Evolutionary conservation across 2,797 vertebrate species (phyloP).

Genomic region (Gorsachius magnificus): DNA sequence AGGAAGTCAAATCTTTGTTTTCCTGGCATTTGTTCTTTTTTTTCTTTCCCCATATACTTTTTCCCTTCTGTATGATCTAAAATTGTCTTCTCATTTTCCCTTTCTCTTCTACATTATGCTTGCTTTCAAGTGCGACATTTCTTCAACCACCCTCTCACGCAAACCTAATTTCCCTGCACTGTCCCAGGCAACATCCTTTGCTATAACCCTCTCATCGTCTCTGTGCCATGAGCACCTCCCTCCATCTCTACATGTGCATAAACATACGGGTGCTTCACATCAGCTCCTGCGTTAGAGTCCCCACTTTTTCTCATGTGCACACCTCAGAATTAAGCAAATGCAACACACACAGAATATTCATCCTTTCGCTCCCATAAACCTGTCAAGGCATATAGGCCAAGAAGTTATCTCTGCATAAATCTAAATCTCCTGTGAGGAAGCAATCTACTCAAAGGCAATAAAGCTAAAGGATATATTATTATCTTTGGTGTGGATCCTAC

Average conservation of each 20-base stretch:
- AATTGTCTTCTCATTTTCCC: not conserved
- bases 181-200: not conserved
- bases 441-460: constrained; percentile 63
- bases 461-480: constrained; percentile 65
- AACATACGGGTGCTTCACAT: not conserved
- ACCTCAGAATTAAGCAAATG: constrained; percentile 58
- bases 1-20: constrained; percentile 31
- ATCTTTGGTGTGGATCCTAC: constrained; percentile 67
- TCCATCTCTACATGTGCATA: not conserved
- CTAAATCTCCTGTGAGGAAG: constrained; percentile 62
- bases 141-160: not conserved
- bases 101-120: not conserved
- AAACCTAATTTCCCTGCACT: not conserved
- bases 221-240: not conserved
- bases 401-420: constrained; percentile 60
- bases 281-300: not conserved
- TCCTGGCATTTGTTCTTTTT: constrained; percentile 9
- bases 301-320: constrained; percentile 32
- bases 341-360: constrained; percentile 37
- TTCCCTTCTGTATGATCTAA: not conserved
- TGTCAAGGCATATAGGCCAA: constrained; percentile 61
- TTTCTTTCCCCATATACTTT: not conserved
- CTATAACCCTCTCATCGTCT: not conserved
- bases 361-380: constrained; percentile 59
- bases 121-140: not conserved